phyloP scores from a whole-genome alignment of 2,888 invertebrate species.

The Caenorhabditis virilis region DNA sequence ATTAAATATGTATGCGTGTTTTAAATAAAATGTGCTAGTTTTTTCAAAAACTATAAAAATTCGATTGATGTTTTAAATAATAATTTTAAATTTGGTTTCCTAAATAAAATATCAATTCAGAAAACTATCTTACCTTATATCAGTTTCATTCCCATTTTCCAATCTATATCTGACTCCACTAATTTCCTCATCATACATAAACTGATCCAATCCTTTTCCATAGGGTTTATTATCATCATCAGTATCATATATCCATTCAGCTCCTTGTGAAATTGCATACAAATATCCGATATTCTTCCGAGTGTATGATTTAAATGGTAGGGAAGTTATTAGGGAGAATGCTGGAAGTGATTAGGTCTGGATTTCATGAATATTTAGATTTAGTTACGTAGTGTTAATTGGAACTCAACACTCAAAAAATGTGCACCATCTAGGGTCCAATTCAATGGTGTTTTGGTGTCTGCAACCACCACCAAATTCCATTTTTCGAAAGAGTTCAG shows the following conservation, averaged over 20 bases:
- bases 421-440: constrained; percentile 27
- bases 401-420: constrained; percentile 19
- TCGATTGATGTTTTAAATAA: no score
- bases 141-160: background rate
- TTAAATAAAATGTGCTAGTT: no score
- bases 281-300: constrained; percentile 42
- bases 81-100: no score
- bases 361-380: no score
- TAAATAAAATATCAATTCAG: no score
- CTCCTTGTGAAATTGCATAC: constrained; percentile 42
- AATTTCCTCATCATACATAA: constrained; percentile 21
- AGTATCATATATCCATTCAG: constrained; percentile 46
- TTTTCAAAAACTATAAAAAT: no score
- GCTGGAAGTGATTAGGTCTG: no score
- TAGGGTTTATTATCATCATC: constrained; percentile 49
- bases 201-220: constrained; percentile 45
- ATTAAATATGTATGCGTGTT: no score
- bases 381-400: no score
- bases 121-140: no score
- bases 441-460: constrained; percentile 28
- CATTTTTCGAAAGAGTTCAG: constrained; percentile 20
- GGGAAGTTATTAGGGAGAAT: no score
- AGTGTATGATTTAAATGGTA: constrained; percentile 34
- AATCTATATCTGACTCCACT: constrained; percentile 21
- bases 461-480: constrained; percentile 33